These are phyloP conservation scores for Pipa parva DNA, from an alignment of 2,113 vertebrate genomes.

Conservation along the genomic window DNA sequence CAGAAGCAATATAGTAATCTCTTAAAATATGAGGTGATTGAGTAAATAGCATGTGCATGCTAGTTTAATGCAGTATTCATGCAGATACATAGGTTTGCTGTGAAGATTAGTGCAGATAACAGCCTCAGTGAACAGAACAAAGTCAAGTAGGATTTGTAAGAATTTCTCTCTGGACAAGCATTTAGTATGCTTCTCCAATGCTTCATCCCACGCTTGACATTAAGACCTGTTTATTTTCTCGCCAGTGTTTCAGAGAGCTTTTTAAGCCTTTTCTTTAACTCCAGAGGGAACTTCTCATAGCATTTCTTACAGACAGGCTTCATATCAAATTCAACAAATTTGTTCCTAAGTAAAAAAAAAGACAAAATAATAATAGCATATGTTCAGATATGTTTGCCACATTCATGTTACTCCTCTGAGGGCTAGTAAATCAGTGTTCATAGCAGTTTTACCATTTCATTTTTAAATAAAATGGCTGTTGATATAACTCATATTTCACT, in stretches of 20 bases:
- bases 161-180: slow-evolving; percentile 41
- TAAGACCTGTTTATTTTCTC: slow-evolving; percentile 72
- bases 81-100: slow-evolving; percentile 39
- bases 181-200: not conserved
- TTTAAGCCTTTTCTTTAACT: slow-evolving; percentile 97
- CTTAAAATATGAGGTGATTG: slow-evolving; percentile 33
- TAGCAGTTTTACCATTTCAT: too few relatives aligned
- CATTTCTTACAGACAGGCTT: slow-evolving; percentile 99
- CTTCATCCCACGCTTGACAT: slow-evolving; percentile 21
- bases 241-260: slow-evolving; percentile 90
- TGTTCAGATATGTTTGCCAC: too few relatives aligned
- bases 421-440: too few relatives aligned
- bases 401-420: not conserved
- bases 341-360: slow-evolving; percentile 76
- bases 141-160: slow-evolving; percentile 20
- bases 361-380: not conserved
- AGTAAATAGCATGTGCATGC: slow-evolving; percentile 33
- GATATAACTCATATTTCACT: too few relatives aligned
- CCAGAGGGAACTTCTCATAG: slow-evolving; percentile 96
- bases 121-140: slow-evolving; percentile 46
- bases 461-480: too few relatives aligned
- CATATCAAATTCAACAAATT: slow-evolving; percentile 99
- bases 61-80: slow-evolving; percentile 28
- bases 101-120: slow-evolving; percentile 37
- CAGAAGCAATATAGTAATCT: slow-evolving; percentile 17